Conservation (phyloP, 2,113 vertebrate species). For the Spilogale gracilis region DNA sequence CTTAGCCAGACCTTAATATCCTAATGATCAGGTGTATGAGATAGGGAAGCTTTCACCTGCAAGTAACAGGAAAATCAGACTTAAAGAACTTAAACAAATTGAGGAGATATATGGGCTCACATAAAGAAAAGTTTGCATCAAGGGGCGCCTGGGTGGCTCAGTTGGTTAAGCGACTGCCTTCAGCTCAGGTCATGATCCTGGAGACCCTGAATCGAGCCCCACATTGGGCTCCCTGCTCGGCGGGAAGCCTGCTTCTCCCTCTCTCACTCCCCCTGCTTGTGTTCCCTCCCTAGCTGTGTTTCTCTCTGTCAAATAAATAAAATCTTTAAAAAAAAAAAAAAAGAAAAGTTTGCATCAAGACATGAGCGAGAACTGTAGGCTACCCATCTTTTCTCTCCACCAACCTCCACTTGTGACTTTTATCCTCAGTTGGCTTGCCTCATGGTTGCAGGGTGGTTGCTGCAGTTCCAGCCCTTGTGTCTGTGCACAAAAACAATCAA, state of each 20-base stretch:
- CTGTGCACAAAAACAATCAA: background rate
- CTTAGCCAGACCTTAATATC: background rate
- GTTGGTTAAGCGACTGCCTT: too few species aligned
- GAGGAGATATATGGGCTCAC: background rate
- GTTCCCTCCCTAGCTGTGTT: too few species aligned
- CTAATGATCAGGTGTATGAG: background rate
- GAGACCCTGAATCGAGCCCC: too few species aligned
- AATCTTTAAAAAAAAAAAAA: too few species aligned
- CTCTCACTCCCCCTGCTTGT: too few species aligned
- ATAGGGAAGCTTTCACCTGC: background rate
- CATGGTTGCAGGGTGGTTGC: background rate
- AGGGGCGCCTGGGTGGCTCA: background rate
- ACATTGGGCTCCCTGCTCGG: too few species aligned
- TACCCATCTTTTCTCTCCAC: background rate
- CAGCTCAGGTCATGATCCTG: too few species aligned
- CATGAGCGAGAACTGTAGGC: background rate
- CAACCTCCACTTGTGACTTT: background rate
- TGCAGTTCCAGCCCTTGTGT: background rate
- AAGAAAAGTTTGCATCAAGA: background rate
- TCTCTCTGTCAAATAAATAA: too few species aligned
- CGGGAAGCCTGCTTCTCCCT: too few species aligned
- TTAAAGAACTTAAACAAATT: background rate
- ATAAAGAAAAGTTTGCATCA: background rate
- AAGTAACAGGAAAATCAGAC: background rate
- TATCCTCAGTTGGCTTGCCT: background rate